A percentile compares a stretch with the other conserved stretches of the same genome.
phyloP scores from a whole-genome alignment of 2,797 vertebrate species.

The Thamnophis elegans region DNA sequence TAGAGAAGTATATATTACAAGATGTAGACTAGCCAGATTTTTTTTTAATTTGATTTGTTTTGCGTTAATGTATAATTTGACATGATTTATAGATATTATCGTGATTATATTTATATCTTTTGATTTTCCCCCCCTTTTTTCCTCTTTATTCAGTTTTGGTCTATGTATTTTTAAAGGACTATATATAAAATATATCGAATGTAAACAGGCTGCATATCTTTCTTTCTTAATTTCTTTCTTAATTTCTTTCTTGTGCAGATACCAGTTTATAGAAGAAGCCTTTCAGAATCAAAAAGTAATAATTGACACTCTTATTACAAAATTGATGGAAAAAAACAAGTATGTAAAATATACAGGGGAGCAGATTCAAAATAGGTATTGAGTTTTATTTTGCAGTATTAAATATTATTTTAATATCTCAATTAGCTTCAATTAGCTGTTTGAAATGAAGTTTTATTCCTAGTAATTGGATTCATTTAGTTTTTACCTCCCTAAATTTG shows the following conservation, averaged over 20 bases:
- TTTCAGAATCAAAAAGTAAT: conserved; percentile 96
- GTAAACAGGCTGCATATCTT: neutral
- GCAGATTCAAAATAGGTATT: conserved; percentile 90
- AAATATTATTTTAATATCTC: neutral
- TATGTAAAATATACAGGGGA: conserved; percentile 91
- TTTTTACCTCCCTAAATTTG: neutral
- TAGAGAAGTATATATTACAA: conserved; percentile 5
- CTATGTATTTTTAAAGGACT: neutral
- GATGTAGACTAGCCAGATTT: neutral
- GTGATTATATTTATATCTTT: neutral
- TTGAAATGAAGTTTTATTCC: conserved; percentile 7
- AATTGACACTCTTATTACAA: conserved; percentile 91
- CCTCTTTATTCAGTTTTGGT: neutral
- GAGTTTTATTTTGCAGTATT: conserved; percentile 24
- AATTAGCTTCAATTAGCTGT: neutral
- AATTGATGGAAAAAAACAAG: conserved; percentile 94
- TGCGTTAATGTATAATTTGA: neutral
- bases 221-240: neutral
- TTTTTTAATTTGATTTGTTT: neutral
- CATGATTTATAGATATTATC: neutral
- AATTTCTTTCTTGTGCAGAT: conserved; percentile 67
- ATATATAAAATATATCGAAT: neutral
- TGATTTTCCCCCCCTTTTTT: neutral
- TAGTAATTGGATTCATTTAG: neutral
- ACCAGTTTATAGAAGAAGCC: conserved; percentile 98